Conservation (phyloP, 2,888 invertebrate genomes). For the Bembecia ichneumoniformis region DNA sequence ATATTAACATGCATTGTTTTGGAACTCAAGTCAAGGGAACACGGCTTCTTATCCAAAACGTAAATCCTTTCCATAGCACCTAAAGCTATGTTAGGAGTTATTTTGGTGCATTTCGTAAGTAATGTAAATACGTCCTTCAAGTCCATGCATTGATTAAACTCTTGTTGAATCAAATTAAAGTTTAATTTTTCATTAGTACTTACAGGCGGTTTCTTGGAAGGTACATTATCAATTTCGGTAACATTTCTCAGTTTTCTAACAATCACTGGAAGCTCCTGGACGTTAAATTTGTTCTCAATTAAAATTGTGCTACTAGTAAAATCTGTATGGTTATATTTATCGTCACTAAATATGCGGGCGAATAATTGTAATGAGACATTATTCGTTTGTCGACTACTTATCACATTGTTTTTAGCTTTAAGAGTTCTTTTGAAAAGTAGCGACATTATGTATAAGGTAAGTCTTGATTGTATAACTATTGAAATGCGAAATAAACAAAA, state of each 20-base stretch:
- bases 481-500: not conserved
- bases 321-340: constrained; percentile 37
- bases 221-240: constrained; percentile 32
- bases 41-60: constrained; percentile 46
- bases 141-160: constrained; percentile 56
- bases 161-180: constrained; percentile 55
- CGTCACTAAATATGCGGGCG: constrained; percentile 36
- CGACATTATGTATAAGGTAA: constrained; percentile 28
- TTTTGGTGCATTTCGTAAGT: constrained; percentile 60
- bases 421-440: constrained; percentile 41
- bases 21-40: constrained; percentile 17
- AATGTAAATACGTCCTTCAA: constrained; percentile 57
- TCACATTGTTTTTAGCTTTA: constrained; percentile 35
- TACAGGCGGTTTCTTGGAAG: constrained; percentile 17
- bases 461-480: not conserved
- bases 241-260: constrained; percentile 67
- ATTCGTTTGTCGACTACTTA: constrained; percentile 21
- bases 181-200: constrained; percentile 34
- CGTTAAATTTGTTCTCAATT: constrained; percentile 77
- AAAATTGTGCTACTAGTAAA: constrained; percentile 67
- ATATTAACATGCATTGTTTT: constrained; percentile 38
- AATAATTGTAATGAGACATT: constrained; percentile 2
- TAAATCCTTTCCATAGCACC: constrained; percentile 64
- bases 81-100: constrained; percentile 63
- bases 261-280: constrained; percentile 78